Evolutionary conservation across 2,888 invertebrate genomes (phyloP).

Genomic region (Ecliptopera silaceata): DNA sequence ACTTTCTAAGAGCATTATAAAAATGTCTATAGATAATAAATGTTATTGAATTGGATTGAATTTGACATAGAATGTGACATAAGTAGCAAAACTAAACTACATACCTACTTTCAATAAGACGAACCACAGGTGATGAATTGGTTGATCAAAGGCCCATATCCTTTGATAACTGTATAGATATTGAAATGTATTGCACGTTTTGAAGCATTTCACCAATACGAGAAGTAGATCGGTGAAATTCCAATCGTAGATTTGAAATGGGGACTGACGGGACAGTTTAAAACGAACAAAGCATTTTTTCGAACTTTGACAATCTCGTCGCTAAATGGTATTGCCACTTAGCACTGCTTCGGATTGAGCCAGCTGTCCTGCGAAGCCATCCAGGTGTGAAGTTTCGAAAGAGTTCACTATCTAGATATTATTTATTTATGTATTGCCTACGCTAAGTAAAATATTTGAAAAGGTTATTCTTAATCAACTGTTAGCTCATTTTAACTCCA

Average conservation of each 20-base stretch:
- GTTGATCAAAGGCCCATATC: too few relatives aligned
- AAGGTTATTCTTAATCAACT: too few relatives aligned
- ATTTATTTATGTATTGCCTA: too few relatives aligned
- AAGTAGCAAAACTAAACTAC: too few relatives aligned
- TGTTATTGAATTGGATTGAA: too few relatives aligned
- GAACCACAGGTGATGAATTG: too few relatives aligned
- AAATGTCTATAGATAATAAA: too few relatives aligned
- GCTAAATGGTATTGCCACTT: constrained; percentile 1
- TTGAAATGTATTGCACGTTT: neutral
- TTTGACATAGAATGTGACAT: too few relatives aligned
- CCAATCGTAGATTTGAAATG: neutral
- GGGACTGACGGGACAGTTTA: neutral
- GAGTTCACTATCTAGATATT: constrained; percentile 18
- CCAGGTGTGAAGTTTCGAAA: constrained; percentile 16
- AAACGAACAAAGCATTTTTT: neutral
- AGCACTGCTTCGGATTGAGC: neutral
- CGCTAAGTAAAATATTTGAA: too few relatives aligned
- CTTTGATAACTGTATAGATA: too few relatives aligned
- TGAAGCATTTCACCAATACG: neutral
- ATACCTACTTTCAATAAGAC: neutral
- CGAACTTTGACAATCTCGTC: neutral
- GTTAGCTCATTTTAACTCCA: too few relatives aligned
- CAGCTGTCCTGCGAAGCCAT: neutral
- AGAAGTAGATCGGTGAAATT: neutral
- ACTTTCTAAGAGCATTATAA: too few relatives aligned